Percentiles rank a stretch among this genome's conserved stretches.
Evolutionary conservation across 2,797 vertebrate genomes (phyloP).

Genomic region (Sebastes glaucus): DNA sequence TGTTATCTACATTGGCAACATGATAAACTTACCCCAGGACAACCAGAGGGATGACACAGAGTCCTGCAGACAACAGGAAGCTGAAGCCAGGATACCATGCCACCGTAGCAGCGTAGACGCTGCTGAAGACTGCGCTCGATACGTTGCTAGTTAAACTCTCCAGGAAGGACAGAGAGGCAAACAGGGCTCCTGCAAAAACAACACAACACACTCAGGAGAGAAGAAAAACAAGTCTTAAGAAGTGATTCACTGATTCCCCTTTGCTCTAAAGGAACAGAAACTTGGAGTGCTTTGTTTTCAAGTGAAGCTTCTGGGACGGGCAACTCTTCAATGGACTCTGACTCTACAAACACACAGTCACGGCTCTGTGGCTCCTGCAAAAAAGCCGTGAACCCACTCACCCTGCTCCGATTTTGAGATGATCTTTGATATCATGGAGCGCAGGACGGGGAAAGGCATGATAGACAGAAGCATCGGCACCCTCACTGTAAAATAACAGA

Average conservation of each 20-base stretch:
- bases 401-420: slow-evolving; percentile 91
- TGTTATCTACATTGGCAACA: not conserved
- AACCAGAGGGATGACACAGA: slow-evolving; percentile 86
- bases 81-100: slow-evolving; percentile 89
- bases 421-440: slow-evolving; percentile 95
- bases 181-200: slow-evolving; percentile 87
- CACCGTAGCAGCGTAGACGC: slow-evolving; percentile 89
- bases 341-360: slow-evolving; percentile 37
- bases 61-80: slow-evolving; percentile 87
- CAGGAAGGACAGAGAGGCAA: slow-evolving; percentile 90
- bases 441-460: slow-evolving; percentile 91
- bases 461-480: slow-evolving; percentile 85
- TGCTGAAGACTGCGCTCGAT: slow-evolving; percentile 82
- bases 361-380: not conserved
- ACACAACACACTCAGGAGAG: slow-evolving; percentile 5
- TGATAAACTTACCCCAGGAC: slow-evolving; percentile 84
- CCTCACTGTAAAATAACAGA: slow-evolving; percentile 81
- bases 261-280: slow-evolving; percentile 3
- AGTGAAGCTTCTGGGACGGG: not conserved
- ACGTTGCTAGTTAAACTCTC: slow-evolving; percentile 84
- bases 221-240: not conserved
- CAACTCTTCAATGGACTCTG: slow-evolving; percentile 22
- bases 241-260: not conserved
- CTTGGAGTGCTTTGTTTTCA: slow-evolving; percentile 9
- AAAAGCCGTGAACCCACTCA: slow-evolving; percentile 70